A percentile compares a stretch with the other conserved stretches of the same genome.
Evolutionary conservation across 2,113 vertebrate species (phyloP).

Genomic region (Silurus meridionalis): DNA sequence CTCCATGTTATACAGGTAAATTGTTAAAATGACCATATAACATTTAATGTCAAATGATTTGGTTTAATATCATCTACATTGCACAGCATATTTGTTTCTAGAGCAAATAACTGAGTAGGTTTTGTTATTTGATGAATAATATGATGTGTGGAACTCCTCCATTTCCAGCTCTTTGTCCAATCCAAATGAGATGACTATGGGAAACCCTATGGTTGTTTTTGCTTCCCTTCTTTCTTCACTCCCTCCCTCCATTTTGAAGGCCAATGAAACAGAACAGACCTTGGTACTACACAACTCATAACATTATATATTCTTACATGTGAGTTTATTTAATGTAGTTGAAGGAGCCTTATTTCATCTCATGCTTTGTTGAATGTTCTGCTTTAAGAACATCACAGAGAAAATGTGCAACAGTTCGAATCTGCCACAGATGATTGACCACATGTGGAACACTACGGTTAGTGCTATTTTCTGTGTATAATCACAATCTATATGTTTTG

Average conservation of each 20-base stretch:
- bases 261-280: not conserved
- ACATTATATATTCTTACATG: not conserved
- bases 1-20: slow-evolving; percentile 18
- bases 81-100: not conserved
- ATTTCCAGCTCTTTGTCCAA: slow-evolving; percentile 44
- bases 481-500: not conserved
- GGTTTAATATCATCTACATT: not conserved
- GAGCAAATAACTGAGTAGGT: not conserved
- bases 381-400: slow-evolving; percentile 49
- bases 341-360: not conserved
- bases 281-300: slow-evolving; percentile 40
- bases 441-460: slow-evolving; percentile 62
- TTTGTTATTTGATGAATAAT: not conserved
- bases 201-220: slow-evolving; percentile 6
- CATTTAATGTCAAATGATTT: not conserved
- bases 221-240: slow-evolving; percentile 32
- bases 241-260: too few relatives aligned
- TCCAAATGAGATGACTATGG: not conserved
- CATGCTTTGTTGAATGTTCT: slow-evolving; percentile 12
- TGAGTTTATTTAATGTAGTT: not conserved
- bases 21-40: not conserved
- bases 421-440: slow-evolving; percentile 55
- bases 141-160: not conserved
- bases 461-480: slow-evolving; percentile 38
- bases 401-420: slow-evolving; percentile 56